These are phyloP conservation scores for Acanthosepion esculentum DNA, from an alignment of 2,888 invertebrate species.

Conservation along the genomic window DNA sequence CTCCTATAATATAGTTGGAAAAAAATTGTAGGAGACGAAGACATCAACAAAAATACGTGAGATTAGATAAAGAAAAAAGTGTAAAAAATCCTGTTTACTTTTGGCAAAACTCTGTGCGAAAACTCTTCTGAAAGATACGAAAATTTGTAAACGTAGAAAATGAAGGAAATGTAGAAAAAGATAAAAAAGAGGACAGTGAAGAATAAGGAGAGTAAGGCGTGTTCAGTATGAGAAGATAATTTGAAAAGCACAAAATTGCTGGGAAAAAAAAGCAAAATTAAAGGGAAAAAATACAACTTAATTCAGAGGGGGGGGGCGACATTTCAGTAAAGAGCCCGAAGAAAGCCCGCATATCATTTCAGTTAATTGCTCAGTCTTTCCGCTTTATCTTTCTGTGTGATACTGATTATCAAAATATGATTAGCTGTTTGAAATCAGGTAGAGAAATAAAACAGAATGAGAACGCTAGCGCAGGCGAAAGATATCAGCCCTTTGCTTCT, in stretches of 20 bases:
- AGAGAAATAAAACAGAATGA: neutral
- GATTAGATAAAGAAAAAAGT: neutral
- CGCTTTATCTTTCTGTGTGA: neutral
- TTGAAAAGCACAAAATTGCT: neutral
- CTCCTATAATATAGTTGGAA: no score
- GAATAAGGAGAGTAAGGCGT: neutral
- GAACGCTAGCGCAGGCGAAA: neutral
- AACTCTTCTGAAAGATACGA: neutral
- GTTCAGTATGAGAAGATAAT: neutral
- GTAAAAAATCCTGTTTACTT: no score
- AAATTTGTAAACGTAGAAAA: neutral
- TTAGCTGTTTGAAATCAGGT: neutral
- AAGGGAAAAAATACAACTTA: neutral
- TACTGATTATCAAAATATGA: neutral
- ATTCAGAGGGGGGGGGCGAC: neutral
- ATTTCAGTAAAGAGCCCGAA: neutral
- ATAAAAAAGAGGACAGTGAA: neutral
- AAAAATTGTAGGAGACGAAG: no score
- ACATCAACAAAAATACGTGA: no score
- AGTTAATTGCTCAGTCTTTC: neutral
- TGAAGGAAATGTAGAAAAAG: neutral
- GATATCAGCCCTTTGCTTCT: neutral
- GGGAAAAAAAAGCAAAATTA: neutral
- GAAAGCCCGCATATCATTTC: neutral
- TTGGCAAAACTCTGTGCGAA: neutral